Evolutionary conservation across 1,140 invertebrate species (phyloP).

Genomic region (silkworm (Bombyx mori)): ASM3026992v2 NC_085119.1:982501-983000

Average conservation of each 20-base stretch:
- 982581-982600: no score
- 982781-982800: not conserved
- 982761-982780: slow-evolving; percentile 59
- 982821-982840: no score
- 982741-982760: slow-evolving; percentile 69
- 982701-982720: slow-evolving; percentile 78
- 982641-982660: slow-evolving; percentile 94
- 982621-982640: slow-evolving; percentile 57
- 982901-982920: not conserved
- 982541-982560: no score
- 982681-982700: slow-evolving; percentile 73
- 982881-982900: no score
- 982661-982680: slow-evolving; percentile 87
- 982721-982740: slow-evolving; percentile 80
- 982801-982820: no score
- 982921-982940: not conserved
- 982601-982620: not conserved
- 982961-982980: not conserved
- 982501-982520: no score
- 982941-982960: not conserved
- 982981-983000: no score
- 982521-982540: no score
- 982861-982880: no score
- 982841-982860: no score
- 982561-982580: no score